Conservation (phyloP, 2,888 invertebrate genomes). For the Drosophila conformis region DNA sequence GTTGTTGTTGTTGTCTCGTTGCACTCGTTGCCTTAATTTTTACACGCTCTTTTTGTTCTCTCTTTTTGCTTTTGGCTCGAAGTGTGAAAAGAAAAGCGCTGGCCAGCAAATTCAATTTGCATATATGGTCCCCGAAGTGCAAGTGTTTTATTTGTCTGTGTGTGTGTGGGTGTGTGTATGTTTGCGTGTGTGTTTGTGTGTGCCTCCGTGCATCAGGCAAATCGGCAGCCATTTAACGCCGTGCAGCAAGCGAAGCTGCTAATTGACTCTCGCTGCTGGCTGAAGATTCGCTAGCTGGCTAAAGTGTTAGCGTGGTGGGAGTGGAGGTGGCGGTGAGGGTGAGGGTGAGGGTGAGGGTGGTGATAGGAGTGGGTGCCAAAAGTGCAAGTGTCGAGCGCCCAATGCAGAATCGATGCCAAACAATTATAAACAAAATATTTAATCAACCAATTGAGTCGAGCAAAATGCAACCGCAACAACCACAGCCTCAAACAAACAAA, state of each 20-base stretch:
- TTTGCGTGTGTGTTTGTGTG: constrained; percentile 8
- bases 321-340: background rate
- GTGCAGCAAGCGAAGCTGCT: constrained; percentile 64
- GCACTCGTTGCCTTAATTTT: constrained; percentile 60
- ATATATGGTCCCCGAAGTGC: constrained; percentile 60
- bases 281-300: constrained; percentile 2
- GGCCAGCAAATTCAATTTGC: constrained; percentile 74
- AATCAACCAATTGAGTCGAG: constrained; percentile 40
- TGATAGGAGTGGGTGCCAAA: constrained; percentile 23
- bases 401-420: constrained; percentile 41
- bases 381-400: constrained; percentile 48
- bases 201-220: constrained; percentile 27
- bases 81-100: constrained; percentile 72
- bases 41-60: constrained; percentile 24
- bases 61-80: constrained; percentile 34
- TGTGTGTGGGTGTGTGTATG: constrained; percentile 18
- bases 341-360: background rate
- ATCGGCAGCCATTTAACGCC: constrained; percentile 69
- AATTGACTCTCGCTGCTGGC: constrained; percentile 60
- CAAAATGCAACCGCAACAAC: constrained; percentile 19
- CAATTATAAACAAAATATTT: constrained; percentile 50
- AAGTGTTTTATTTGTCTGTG: constrained; percentile 12
- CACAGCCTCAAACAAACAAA: constrained; percentile 13
- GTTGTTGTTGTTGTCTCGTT: constrained; percentile 37
- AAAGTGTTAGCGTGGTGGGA: background rate